Base-by-base conservation (phyloP, 2,113 vertebrate species). In the Gallinago jamesoni region DNA sequence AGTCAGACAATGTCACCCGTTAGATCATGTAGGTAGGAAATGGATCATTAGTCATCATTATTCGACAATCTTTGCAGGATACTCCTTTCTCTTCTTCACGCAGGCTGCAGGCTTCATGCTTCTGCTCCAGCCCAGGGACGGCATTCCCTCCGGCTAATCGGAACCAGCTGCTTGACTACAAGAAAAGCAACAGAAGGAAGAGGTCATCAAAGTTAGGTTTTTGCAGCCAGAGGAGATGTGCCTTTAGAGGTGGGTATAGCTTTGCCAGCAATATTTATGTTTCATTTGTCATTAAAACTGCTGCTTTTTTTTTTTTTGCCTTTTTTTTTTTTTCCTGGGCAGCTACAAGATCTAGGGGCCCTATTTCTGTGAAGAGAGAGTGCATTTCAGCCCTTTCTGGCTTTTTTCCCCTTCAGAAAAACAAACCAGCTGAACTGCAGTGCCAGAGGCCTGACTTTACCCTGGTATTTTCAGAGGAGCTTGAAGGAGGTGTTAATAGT, bases 121-220 rank as follows among this genome's bases (percentile, higher is more conserved):
- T 30, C 80, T 84, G n/a, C 81, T 81, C 48, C 35, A 72, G 56
- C n/a, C 14, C 0, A 0, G 27, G 9, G 35, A 64, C 2, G 0
- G 35, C 64, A 50, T 91, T 90, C 73, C 69, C 52, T 35, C 23
- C 37, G 48, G 33, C 10, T 96, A 87, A 91, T 94, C 1, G 0
- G 43, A 84, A 75, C 56, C 89, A 94, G 69, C 69, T 89, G 91
- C 35, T 37, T 37, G 13, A 39, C 84, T 82, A 24, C 43, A 64
- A 50, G 60, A 50, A 72, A 77, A 81, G 24, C 6, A 14, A 21
- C 22, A 60, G 30, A 81, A 64, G 18, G 31, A 74, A 67, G 41
- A 67, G 30, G 48, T 85, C 43, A 60, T 3, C 0, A 37, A 91
- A 60, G 31, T 78, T 55, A 78, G 48, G 30, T 56, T 89, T 95